Percentiles rank a stretch among this genome's conserved stretches.
phyloP scores from a whole-genome alignment of 2,113 vertebrate genomes.

The Perca schrenkii region DNA sequence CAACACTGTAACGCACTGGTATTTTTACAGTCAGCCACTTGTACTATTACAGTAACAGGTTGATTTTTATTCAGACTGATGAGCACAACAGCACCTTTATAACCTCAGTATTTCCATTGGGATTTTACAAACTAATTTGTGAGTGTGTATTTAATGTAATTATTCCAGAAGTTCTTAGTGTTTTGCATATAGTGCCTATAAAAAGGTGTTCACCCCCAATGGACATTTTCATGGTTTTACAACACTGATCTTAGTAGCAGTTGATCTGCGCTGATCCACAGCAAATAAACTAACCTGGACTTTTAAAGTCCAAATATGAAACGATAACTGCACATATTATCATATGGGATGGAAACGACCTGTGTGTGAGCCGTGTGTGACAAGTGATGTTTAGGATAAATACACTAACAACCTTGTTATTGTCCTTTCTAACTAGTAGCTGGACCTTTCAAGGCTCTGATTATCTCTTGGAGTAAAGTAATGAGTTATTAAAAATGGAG shows the following conservation, averaged over 20 bases:
- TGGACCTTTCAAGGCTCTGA: background rate
- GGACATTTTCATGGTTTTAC: slow-evolving; percentile 8
- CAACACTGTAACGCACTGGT: slow-evolving; percentile 49
- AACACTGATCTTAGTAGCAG: background rate
- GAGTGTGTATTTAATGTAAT: slow-evolving; percentile 36
- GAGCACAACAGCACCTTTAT: slow-evolving; percentile 55
- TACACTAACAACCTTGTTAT: background rate
- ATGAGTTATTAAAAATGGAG: background rate
- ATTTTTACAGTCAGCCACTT: slow-evolving; percentile 26
- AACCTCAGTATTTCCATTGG: background rate
- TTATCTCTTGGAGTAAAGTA: background rate
- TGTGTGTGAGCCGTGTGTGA: background rate
- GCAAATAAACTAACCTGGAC: background rate
- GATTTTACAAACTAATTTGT: slow-evolving; percentile 18
- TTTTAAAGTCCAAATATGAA: background rate
- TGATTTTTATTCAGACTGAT: slow-evolving; percentile 1
- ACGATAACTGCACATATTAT: background rate
- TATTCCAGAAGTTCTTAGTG: slow-evolving; percentile 12
- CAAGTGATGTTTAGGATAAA: background rate
- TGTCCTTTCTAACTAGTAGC: background rate
- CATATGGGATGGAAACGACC: background rate
- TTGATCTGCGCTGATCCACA: background rate
- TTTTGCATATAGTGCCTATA: slow-evolving; percentile 6
- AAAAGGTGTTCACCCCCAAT: background rate
- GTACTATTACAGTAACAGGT: background rate